phyloP scores from a whole-genome alignment of 92 coral and sea anemone species.

The Actinernus sp. region DNA sequence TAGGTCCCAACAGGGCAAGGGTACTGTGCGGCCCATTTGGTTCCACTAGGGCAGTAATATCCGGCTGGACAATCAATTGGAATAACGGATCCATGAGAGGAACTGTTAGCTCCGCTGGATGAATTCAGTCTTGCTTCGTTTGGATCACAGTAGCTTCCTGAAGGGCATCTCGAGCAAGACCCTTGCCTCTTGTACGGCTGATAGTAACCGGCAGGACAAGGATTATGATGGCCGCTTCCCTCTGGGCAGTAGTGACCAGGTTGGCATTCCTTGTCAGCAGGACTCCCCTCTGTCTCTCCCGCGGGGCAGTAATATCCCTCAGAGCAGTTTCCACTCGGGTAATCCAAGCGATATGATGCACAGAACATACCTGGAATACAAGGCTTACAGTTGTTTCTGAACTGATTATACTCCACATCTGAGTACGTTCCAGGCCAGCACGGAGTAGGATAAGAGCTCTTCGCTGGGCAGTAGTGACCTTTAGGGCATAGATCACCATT shows the following conservation, averaged over 20 bases:
- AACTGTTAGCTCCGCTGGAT: slow-evolving; percentile 83
- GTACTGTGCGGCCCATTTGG: slow-evolving; percentile 76
- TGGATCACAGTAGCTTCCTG: slow-evolving; percentile 98
- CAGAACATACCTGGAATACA: slow-evolving; percentile 95
- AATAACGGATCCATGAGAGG: slow-evolving; percentile 81
- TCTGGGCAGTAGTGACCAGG: slow-evolving; percentile 98
- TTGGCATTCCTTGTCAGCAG: slow-evolving; percentile 93
- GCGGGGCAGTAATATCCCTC: slow-evolving; percentile 96
- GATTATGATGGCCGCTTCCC: slow-evolving; percentile 90
- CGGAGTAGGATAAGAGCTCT: slow-evolving; percentile 82
- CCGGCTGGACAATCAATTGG: slow-evolving; percentile 97
- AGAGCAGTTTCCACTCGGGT: slow-evolving; percentile 94
- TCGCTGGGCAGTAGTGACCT: slow-evolving; percentile 91
- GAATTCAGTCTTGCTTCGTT: slow-evolving; percentile 86
- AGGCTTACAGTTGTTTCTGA: slow-evolving; percentile 90
- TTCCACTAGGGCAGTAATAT: slow-evolving; percentile 87
- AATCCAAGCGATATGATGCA: slow-evolving; percentile 73
- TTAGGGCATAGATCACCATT: slow-evolving; percentile 93
- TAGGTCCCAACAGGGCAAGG: slow-evolving; percentile 97
- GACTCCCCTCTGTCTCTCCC: slow-evolving; percentile 90
- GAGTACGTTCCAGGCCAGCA: slow-evolving; percentile 97
- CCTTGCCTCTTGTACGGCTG: slow-evolving; percentile 84
- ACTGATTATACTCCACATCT: slow-evolving; percentile 88
- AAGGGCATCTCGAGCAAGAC: slow-evolving; percentile 81
- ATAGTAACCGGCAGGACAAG: slow-evolving; percentile 92